Conservation (phyloP, 2,113 vertebrate species). For the Mirza zaza region DNA sequence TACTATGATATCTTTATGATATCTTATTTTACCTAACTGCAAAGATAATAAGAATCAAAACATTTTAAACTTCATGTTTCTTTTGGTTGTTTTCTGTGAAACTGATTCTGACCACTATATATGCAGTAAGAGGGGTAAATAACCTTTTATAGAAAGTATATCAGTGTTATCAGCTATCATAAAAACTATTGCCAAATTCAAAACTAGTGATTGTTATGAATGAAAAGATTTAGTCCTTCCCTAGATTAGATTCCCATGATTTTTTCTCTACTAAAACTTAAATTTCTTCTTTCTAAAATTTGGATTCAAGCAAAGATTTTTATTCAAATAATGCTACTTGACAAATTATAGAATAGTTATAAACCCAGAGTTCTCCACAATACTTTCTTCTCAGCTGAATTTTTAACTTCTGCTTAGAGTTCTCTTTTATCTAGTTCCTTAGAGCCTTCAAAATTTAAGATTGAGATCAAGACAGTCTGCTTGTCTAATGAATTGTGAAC, state of each 20-base stretch:
- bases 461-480: not conserved
- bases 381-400: not conserved
- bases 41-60: constrained; percentile 76
- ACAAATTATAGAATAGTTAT: constrained; percentile 24
- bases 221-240: constrained; percentile 38
- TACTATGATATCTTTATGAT: constrained; percentile 72
- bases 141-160: constrained; percentile 14
- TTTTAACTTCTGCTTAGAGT: constrained; percentile 3
- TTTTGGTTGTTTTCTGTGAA: constrained; percentile 80
- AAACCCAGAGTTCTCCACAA: not conserved
- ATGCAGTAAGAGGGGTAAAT: constrained; percentile 77
- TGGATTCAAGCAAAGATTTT: constrained; percentile 24
- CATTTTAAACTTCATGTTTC: constrained; percentile 78
- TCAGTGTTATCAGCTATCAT: constrained; percentile 19
- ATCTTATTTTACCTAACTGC: constrained; percentile 79
- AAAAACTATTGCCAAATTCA: constrained; percentile 45
- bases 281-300: constrained; percentile 53
- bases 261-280: constrained; percentile 26
- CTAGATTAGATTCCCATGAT: not conserved
- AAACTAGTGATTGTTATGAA: constrained; percentile 11
- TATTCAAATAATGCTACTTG: constrained; percentile 68
- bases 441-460: constrained; percentile 35
- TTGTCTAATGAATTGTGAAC: not conserved
- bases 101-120: constrained; percentile 85
- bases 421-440: constrained; percentile 20